Percentiles rank a stretch among this genome's conserved stretches.
Conservation (phyloP, 2,113 vertebrate genomes). For the Corvus cornix region DNA sequence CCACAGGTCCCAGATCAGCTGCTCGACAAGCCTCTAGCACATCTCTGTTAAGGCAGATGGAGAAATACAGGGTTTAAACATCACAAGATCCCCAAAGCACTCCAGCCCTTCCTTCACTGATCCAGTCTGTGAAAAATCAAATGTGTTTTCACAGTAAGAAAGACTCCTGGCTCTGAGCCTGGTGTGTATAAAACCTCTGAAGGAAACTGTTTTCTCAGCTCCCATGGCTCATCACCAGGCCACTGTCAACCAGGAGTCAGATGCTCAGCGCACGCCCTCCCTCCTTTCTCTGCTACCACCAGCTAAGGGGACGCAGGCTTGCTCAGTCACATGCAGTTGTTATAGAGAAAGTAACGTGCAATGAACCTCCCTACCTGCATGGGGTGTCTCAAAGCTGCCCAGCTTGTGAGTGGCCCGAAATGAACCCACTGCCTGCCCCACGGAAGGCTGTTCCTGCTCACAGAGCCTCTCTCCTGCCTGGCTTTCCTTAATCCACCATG, state of each 20-base stretch:
- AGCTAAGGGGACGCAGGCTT: background rate
- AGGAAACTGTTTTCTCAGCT: background rate
- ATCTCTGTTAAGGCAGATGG: background rate
- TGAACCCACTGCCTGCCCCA: background rate
- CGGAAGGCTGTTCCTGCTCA: background rate
- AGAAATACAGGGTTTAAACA: background rate
- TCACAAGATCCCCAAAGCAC: background rate
- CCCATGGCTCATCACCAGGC: background rate
- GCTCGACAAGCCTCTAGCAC: background rate
- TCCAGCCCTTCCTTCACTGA: background rate
- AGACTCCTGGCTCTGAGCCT: background rate
- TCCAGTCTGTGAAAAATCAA: background rate
- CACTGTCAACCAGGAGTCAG: background rate
- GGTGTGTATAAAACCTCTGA: background rate
- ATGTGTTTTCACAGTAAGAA: background rate
- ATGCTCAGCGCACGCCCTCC: background rate
- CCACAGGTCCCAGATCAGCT: background rate
- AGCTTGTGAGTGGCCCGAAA: background rate
- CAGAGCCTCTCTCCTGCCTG: background rate
- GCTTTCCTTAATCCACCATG: background rate
- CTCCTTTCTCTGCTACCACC: background rate
- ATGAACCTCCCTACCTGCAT: background rate
- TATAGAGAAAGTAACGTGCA: background rate
- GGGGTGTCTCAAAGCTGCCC: background rate
- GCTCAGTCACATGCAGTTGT: background rate